These are phyloP conservation scores for Masnerella sp. DNA, from an alignment of 2,888 invertebrate genomes.

Conservation along the genomic window DNA sequence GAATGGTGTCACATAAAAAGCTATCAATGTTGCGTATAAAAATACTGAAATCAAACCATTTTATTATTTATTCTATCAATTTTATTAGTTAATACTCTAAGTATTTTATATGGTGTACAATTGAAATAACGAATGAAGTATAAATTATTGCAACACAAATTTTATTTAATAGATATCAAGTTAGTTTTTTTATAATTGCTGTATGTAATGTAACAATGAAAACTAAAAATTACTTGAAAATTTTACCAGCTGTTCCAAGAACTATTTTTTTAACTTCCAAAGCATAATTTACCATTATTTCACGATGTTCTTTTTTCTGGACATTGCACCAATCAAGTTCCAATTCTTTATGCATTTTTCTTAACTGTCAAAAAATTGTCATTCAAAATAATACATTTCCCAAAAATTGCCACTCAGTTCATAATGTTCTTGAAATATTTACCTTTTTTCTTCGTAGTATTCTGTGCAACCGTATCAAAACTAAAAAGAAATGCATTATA, in stretches of 20 bases:
- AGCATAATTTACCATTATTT: not conserved
- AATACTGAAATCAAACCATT: slow-evolving; percentile 10
- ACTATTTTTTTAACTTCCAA: not conserved
- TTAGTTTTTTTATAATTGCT: not conserved
- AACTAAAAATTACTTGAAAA: too few species aligned
- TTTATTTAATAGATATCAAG: too few species aligned
- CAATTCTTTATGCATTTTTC: slow-evolving; percentile 3
- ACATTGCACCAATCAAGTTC: not conserved
- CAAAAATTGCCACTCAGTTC: not conserved
- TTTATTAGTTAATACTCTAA: too few species aligned
- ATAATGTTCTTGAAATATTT: not conserved
- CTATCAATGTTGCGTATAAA: not conserved
- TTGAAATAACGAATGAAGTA: not conserved
- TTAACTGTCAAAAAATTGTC: not conserved
- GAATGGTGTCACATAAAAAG: slow-evolving; percentile 4
- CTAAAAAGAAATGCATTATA: slow-evolving; percentile 2
- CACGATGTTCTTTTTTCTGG: not conserved
- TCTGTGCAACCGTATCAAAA: not conserved
- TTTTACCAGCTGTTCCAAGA: not conserved
- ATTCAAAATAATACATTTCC: not conserved
- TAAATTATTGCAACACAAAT: too few species aligned
- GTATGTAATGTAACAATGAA: too few species aligned
- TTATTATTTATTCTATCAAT: too few species aligned
- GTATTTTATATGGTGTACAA: not conserved
- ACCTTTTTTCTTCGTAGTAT: not conserved